Base-by-base conservation (phyloP, 2,113 vertebrate species). In the Rafetus swinhoei region DNA sequence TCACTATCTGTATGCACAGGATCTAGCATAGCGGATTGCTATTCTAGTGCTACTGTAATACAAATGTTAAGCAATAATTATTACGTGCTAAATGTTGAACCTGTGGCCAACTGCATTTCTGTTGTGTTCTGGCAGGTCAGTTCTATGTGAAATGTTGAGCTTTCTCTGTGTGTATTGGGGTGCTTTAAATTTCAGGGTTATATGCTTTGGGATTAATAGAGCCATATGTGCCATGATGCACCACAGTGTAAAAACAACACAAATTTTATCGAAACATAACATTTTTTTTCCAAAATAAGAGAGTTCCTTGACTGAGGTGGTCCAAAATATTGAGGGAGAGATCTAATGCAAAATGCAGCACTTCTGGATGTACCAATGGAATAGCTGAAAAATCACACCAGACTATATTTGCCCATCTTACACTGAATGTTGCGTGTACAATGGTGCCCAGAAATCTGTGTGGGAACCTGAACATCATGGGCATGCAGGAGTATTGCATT, bases 301-400 rank as follows among this genome's bases (percentile, higher is more conserved):
- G 81, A 92, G 16, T n/a, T 88, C 60, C 18, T 60, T 80, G 22
- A 29, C 60, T 79, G 5, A 62, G 79, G 72, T 85, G 25, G 81
- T 50, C 29, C 0, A 0, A 69, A 19, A 7, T 87, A 81, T 14
- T 53, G 77, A 91, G 39, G 56, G 55, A 88, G 52, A 55, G 39
- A 53, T 14, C 32, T 79, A 82, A 84, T 32, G 90, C 54, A 65
- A 32, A 79, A 92, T 87, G 19, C 5, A 27, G 29, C 16, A 76
- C 3, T 52, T 50, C 60, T 21, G 24, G 52, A 16, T n/a, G 5
- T 54, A 65, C 74, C 79, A 82, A 57, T 5, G 82, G 65, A 82
- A 18, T 39, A 88, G 60, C 7, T 81, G 27, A 94, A 88, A 93
- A 84, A 39, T 39, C 1, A 39, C 32, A 77, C 87, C 59, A 54